A percentile compares a stretch with the other conserved stretches of the same genome.
phyloP scores from a whole-genome alignment of 2,113 vertebrate genomes.

The Austrofundulus limnaeus region DNA sequence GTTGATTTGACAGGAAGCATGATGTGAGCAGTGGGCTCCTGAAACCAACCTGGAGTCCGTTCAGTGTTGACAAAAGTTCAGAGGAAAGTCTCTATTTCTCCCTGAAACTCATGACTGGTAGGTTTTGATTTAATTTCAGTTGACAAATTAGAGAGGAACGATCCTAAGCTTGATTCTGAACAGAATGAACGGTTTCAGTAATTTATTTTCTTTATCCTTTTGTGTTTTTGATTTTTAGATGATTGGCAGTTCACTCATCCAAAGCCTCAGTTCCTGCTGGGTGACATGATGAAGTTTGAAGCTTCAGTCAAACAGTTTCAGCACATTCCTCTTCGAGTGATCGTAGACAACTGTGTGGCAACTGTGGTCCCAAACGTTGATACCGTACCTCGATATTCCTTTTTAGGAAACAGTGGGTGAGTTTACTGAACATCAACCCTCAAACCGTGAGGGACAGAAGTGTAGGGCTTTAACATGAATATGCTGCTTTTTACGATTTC shows the following conservation, averaged over 20 bases:
- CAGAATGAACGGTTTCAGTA: no score
- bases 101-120: conserved; percentile 67
- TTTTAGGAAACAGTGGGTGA: conserved; percentile 67
- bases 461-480: no score
- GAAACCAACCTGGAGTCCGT: conserved; percentile 59
- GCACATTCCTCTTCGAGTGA: conserved; percentile 60
- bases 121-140: conserved; percentile 11
- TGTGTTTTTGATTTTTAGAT: no score
- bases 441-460: no score
- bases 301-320: conserved; percentile 56
- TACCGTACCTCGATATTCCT: conserved; percentile 61
- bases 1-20: conserved; percentile 43
- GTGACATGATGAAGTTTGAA: conserved; percentile 66
- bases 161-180: no score
- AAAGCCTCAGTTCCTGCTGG: conserved; percentile 37
- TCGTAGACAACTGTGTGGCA: conserved; percentile 67
- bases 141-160: not conserved
- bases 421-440: conserved; percentile 3
- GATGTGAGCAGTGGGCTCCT: conserved; percentile 56
- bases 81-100: conserved; percentile 58
- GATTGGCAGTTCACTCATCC: conserved; percentile 56
- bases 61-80: conserved; percentile 5
- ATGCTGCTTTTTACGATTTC: no score
- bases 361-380: conserved; percentile 38
- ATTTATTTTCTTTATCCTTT: no score